Evolutionary conservation across 2,113 vertebrate genomes (phyloP).

Genomic region (Aviceda subcristata): DNA sequence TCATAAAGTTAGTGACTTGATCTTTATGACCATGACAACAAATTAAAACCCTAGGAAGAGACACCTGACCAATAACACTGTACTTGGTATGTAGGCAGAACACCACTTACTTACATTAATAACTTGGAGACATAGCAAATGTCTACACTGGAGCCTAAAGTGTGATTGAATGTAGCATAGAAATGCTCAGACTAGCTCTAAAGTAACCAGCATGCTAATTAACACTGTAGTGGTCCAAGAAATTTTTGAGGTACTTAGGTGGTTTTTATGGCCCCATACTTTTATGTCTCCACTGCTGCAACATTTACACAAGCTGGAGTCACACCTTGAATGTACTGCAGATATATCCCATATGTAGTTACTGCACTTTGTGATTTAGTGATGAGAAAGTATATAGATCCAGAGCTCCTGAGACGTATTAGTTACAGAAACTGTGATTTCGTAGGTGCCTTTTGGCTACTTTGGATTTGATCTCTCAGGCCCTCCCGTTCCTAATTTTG

Average conservation of each 20-base stretch:
- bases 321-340: not conserved
- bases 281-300: not conserved
- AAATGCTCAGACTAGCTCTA: not conserved
- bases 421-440: not conserved
- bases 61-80: not conserved
- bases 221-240: not conserved
- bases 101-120: not conserved
- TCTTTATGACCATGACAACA: not conserved
- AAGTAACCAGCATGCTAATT: not conserved
- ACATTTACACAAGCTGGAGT: not conserved
- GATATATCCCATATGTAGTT: not conserved
- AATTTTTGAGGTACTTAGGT: not conserved
- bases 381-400: not conserved
- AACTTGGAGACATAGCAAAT: not conserved
- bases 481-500: not conserved
- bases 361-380: not conserved
- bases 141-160: not conserved
- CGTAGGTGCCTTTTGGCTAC: not conserved
- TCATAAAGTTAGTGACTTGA: not conserved
- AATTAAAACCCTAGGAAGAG: not conserved
- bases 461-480: not conserved
- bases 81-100: not conserved
- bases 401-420: not conserved
- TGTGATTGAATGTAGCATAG: not conserved
- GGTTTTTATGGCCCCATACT: not conserved